A percentile compares a stretch with the other conserved stretches of the same genome.
phyloP scores from a whole-genome alignment of 2,888 invertebrate species.

The Parnassius smintheus region DNA sequence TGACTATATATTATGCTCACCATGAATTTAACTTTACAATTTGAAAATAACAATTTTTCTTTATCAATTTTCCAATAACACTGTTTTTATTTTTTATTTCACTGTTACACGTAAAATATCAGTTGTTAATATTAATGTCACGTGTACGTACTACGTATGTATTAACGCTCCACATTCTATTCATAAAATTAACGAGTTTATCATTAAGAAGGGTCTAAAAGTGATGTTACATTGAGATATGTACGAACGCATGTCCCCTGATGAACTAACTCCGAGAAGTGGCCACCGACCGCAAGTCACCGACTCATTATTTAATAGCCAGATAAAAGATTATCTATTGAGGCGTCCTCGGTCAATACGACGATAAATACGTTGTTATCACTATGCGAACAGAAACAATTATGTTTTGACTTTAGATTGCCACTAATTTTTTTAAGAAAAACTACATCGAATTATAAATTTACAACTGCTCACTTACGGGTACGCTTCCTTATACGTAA shows the following conservation, averaged over 20 bases:
- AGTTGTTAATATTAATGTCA: too few relatives aligned
- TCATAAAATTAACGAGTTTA: too few relatives aligned
- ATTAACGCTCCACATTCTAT: background rate
- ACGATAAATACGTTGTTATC: conserved; percentile 60
- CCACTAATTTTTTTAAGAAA: conserved; percentile 3
- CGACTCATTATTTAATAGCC: conserved; percentile 73
- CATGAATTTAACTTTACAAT: too few relatives aligned
- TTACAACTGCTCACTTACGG: too few relatives aligned
- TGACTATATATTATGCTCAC: too few relatives aligned
- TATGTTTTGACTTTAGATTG: conserved; percentile 21
- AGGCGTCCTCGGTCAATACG: conserved; percentile 68
- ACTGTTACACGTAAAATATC: too few relatives aligned
- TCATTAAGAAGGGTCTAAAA: background rate
- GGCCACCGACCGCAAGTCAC: conserved; percentile 44
- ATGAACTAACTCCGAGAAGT: conserved; percentile 40
- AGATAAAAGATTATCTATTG: conserved; percentile 78
- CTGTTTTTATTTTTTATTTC: too few relatives aligned
- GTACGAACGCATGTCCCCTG: conserved; percentile 43
- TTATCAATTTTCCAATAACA: too few relatives aligned
- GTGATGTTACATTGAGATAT: conserved; percentile 17
- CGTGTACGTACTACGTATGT: too few relatives aligned
- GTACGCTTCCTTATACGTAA: too few relatives aligned
- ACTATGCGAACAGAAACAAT: conserved; percentile 40
- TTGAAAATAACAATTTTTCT: too few relatives aligned
- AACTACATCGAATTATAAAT: too few relatives aligned